Conservation (phyloP, 2,888 invertebrate species). For the Beris morrisii region DNA sequence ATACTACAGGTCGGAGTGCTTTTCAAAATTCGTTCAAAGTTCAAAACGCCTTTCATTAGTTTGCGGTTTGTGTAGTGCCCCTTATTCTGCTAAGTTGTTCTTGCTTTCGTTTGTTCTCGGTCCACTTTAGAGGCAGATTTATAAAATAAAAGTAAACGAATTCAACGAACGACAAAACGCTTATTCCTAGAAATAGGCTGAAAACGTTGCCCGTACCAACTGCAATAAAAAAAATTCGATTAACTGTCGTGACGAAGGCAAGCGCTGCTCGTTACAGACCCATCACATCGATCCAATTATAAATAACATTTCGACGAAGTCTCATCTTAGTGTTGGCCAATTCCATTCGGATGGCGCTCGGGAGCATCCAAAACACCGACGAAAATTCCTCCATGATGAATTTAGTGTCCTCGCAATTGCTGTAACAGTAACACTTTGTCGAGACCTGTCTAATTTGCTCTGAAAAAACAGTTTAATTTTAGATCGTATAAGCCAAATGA, state of each 20-base stretch:
- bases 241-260: background rate
- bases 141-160: constrained; percentile 34
- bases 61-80: no score
- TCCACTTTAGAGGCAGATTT: constrained; percentile 29
- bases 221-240: constrained; percentile 26
- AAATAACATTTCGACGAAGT: constrained; percentile 47
- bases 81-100: no score
- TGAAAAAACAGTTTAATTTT: constrained; percentile 19
- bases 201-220: constrained; percentile 37
- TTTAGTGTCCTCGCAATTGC: constrained; percentile 38
- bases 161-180: constrained; percentile 39
- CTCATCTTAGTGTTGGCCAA: constrained; percentile 46
- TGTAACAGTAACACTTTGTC: constrained; percentile 34
- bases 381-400: constrained; percentile 35
- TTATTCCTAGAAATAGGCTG: constrained; percentile 37
- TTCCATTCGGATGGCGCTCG: constrained; percentile 47
- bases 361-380: constrained; percentile 43
- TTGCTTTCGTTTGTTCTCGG: constrained; percentile 13
- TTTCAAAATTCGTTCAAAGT: no score
- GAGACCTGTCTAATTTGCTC: constrained; percentile 27
- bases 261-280: constrained; percentile 40
- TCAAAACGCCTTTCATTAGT: no score
- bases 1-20: no score
- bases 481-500: constrained; percentile 3
- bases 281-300: constrained; percentile 47